These are phyloP conservation scores for Anguilla marmorata DNA, from an alignment of 2,797 vertebrate genomes.

Conservation along the genomic window DNA sequence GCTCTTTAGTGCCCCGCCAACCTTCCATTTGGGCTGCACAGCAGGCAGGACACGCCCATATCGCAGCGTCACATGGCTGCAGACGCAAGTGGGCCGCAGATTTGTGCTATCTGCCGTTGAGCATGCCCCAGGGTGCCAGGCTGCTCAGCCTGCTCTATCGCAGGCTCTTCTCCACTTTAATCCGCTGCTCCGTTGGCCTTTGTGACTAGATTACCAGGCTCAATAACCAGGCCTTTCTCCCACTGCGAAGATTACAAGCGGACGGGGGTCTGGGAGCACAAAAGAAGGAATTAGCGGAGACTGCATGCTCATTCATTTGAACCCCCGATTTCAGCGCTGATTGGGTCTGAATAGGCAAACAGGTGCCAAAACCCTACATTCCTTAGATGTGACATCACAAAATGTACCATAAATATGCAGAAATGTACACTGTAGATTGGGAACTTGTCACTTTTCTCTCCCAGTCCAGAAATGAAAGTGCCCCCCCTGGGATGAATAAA, in stretches of 20 bases:
- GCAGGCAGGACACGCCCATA: background rate
- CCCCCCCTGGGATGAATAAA: slow-evolving; percentile 7
- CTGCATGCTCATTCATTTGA: background rate
- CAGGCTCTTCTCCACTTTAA: slow-evolving; percentile 11
- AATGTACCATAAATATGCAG: background rate
- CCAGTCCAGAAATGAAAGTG: background rate
- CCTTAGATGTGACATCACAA: background rate
- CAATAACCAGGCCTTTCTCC: slow-evolving; percentile 20
- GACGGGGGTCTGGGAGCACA: background rate
- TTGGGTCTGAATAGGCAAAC: background rate
- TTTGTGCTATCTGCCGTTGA: slow-evolving; percentile 1
- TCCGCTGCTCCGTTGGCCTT: slow-evolving; percentile 12
- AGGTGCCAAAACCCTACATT: background rate
- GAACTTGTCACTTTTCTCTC: background rate
- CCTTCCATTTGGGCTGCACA: background rate
- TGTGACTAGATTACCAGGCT: slow-evolving; percentile 29
- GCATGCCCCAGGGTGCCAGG: background rate
- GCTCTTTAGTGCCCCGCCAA: background rate
- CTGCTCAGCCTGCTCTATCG: slow-evolving; percentile 11
- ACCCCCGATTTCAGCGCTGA: background rate
- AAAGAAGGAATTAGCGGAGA: background rate
- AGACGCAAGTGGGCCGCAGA: background rate
- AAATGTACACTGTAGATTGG: background rate
- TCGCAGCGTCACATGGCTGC: background rate
- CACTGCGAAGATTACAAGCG: background rate